Conservation (phyloP, 2,888 invertebrate species). For the Diarsia mendica region DNA sequence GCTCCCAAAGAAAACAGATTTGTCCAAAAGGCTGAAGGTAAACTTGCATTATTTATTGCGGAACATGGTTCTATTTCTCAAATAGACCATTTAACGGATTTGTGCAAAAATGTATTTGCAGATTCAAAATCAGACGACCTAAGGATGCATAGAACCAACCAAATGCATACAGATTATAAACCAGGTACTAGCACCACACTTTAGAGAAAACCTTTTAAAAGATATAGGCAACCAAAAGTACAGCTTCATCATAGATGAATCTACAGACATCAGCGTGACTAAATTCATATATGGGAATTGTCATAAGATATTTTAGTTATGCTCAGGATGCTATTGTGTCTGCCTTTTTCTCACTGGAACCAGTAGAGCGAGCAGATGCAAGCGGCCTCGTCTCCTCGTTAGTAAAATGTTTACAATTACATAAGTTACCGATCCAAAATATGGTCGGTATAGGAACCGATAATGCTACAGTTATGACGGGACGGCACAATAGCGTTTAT, state of each 20-base stretch:
- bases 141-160: background rate
- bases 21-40: constrained; percentile 8
- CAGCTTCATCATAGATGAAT: constrained; percentile 2
- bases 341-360: background rate
- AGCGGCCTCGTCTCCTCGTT: background rate
- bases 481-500: background rate
- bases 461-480: background rate
- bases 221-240: constrained; percentile 6
- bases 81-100: background rate
- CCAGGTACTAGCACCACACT: background rate
- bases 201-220: background rate
- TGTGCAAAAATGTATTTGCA: background rate
- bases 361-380: background rate
- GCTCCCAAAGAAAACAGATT: background rate
- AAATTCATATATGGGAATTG: constrained; percentile 6
- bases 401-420: background rate
- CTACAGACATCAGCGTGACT: constrained; percentile 2
- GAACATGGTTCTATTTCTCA: background rate
- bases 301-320: background rate
- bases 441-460: background rate
- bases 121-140: background rate
- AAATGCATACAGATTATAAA: background rate
- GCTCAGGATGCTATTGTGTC: background rate
- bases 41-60: background rate
- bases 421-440: background rate